These are phyloP conservation scores for Psilopsiagon aurifrons DNA, from an alignment of 2,113 vertebrate genomes.

Conservation along the genomic window DNA sequence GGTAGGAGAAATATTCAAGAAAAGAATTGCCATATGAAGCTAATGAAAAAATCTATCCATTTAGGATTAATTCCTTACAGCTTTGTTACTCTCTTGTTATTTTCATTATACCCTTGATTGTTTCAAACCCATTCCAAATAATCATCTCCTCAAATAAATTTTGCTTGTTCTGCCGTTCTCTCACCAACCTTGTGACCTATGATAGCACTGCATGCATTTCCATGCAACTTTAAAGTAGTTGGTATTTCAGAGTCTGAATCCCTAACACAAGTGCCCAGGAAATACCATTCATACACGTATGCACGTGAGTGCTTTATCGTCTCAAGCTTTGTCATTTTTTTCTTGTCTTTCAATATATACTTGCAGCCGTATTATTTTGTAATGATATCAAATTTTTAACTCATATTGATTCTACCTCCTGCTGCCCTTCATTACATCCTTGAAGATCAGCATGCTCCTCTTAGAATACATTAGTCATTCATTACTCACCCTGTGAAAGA, in stretches of 20 bases:
- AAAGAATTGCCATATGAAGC: neutral
- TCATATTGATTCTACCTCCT: constrained; percentile 41
- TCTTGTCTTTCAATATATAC: neutral
- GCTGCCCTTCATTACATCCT: constrained; percentile 38
- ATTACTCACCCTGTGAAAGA: constrained; percentile 2
- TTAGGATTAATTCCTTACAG: neutral
- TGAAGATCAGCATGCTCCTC: constrained; percentile 8
- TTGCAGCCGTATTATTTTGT: neutral
- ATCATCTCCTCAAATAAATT: neutral
- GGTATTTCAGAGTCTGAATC: neutral
- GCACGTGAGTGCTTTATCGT: neutral
- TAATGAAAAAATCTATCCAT: neutral
- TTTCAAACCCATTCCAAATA: neutral
- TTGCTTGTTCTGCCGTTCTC: neutral
- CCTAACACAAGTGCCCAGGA: neutral
- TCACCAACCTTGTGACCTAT: fast-evolving
- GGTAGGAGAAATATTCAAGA: neutral
- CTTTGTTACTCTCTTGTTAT: neutral
- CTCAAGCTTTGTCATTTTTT: neutral
- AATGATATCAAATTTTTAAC: constrained; percentile 22
- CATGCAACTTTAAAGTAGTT: neutral
- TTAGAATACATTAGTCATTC: constrained; percentile 41
- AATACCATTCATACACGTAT: neutral
- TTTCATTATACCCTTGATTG: neutral
- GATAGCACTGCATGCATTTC: neutral